Percentiles rank a stretch among this genome's conserved stretches.
phyloP scores from a whole-genome alignment of 2,888 invertebrate species.

The Morpho deidamia region DNA sequence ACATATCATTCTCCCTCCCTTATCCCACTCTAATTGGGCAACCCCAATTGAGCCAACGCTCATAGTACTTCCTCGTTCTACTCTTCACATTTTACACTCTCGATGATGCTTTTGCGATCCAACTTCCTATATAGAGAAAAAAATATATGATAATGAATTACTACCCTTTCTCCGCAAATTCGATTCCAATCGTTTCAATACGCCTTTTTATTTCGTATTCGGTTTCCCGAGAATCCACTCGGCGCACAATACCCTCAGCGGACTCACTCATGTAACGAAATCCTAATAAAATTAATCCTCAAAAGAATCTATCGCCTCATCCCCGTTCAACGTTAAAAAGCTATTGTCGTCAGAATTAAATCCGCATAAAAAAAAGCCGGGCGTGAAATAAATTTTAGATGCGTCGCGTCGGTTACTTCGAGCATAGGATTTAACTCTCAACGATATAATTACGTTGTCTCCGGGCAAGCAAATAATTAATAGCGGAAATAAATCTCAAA shows the following conservation, averaged over 20 bases:
- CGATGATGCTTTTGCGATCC: too few species aligned
- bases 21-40: too few species aligned
- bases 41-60: too few species aligned
- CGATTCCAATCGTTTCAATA: too few species aligned
- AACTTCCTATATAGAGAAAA: too few species aligned
- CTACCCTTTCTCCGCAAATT: neutral
- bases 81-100: too few species aligned
- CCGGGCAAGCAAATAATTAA: constrained; percentile 57
- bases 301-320: constrained; percentile 11
- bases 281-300: constrained; percentile 14
- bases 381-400: constrained; percentile 38
- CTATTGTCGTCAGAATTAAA: constrained; percentile 35
- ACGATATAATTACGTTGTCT: constrained; percentile 59
- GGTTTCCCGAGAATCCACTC: too few species aligned
- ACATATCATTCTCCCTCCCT: too few species aligned
- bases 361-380: constrained; percentile 34
- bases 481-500: constrained; percentile 57
- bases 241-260: too few species aligned
- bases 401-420: constrained; percentile 32
- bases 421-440: constrained; percentile 53
- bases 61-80: too few species aligned
- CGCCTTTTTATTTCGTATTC: too few species aligned
- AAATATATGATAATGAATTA: neutral
- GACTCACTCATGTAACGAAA: neutral
- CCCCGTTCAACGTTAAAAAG: constrained; percentile 25